These are phyloP conservation scores for Steinernema carpocapsae DNA, from an alignment of 2,888 invertebrate genomes.

Conservation along the genomic window DNA sequence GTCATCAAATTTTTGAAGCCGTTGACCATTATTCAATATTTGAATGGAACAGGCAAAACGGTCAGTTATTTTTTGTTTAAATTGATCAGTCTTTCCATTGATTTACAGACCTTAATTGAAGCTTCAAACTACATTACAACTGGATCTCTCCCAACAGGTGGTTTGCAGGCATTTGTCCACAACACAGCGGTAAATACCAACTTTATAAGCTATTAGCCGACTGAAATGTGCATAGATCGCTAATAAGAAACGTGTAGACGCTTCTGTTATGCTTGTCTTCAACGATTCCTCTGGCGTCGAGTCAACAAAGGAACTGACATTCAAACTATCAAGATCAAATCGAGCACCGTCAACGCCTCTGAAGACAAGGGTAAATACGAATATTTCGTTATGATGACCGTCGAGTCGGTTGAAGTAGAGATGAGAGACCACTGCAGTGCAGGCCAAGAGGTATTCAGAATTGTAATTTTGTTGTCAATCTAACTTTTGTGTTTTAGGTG, in stretches of 20 bases:
- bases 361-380: constrained; percentile 71
- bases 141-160: constrained; percentile 86
- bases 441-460: constrained; percentile 91
- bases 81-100: too few species aligned
- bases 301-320: constrained; percentile 91
- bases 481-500: too few species aligned
- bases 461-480: too few species aligned
- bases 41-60: constrained; percentile 90
- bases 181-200: constrained; percentile 88
- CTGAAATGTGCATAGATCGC: too few species aligned
- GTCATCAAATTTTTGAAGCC: constrained; percentile 79
- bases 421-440: constrained; percentile 98
- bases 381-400: constrained; percentile 80
- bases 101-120: constrained; percentile 95
- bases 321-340: constrained; percentile 85
- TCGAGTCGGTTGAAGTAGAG: constrained; percentile 81
- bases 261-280: constrained; percentile 73
- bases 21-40: constrained; percentile 89
- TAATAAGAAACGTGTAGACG: constrained; percentile 73
- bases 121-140: constrained; percentile 88
- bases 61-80: too few species aligned
- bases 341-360: constrained; percentile 45
- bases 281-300: constrained; percentile 78
- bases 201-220: too few species aligned
- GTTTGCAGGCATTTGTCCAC: constrained; percentile 81